Conservation (phyloP, 2,888 invertebrate species). For the Archaeoteleia sp. region DNA sequence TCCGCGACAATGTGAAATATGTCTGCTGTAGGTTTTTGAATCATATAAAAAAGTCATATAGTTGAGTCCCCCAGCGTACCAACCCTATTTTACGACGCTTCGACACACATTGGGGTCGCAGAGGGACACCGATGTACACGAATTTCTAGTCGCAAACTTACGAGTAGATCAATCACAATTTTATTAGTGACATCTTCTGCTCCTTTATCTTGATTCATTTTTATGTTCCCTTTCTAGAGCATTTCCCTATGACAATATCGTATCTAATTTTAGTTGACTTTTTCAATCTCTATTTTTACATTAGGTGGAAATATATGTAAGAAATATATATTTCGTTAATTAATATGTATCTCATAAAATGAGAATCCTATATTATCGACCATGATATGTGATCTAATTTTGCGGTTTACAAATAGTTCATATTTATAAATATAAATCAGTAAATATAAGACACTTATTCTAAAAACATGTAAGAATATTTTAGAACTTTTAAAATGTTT, state of each 20-base stretch:
- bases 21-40: conserved; percentile 22
- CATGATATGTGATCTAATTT: too few species aligned
- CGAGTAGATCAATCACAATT: conserved; percentile 60
- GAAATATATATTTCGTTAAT: too few species aligned
- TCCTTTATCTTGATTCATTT: conserved; percentile 42
- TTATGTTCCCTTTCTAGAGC: conserved; percentile 22
- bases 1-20: conserved; percentile 8
- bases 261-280: conserved; percentile 26
- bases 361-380: too few species aligned
- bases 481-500: too few species aligned
- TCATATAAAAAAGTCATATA: conserved; percentile 56
- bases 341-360: too few species aligned
- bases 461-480: too few species aligned
- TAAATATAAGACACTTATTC: too few species aligned
- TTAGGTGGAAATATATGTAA: too few species aligned
- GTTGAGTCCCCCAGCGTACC: conserved; percentile 21
- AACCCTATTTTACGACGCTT: conserved; percentile 31
- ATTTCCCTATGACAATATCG: conserved; percentile 29
- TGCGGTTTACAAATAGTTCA: too few species aligned
- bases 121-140: conserved; percentile 15
- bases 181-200: conserved; percentile 40
- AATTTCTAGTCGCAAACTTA: conserved; percentile 49
- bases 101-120: conserved; percentile 16
- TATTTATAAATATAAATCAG: too few species aligned
- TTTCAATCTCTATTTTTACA: conserved; percentile 22